Percentiles rank a stretch among this genome's conserved stretches.
phyloP scores from a whole-genome alignment of 2,888 invertebrate species.

The Dryobota labecula region DNA sequence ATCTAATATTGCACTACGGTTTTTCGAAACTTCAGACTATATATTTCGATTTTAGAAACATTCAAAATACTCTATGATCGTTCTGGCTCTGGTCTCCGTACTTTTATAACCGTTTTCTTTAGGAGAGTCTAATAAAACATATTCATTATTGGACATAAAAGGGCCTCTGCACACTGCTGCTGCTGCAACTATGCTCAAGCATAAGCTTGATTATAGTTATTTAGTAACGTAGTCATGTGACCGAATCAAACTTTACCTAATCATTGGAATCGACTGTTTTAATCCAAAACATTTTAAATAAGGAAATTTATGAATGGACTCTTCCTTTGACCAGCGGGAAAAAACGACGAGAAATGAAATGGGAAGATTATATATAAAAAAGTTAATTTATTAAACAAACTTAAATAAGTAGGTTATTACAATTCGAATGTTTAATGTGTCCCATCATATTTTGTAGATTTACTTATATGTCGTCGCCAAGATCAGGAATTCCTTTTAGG shows the following conservation, averaged over 20 bases:
- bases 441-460: constrained; percentile 4
- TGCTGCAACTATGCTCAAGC: too few species aligned
- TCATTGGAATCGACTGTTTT: background rate
- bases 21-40: background rate
- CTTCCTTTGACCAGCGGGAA: background rate
- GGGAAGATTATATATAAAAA: constrained; percentile 5
- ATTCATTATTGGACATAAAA: background rate
- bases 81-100: too few species aligned
- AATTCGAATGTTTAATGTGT: constrained; percentile 4
- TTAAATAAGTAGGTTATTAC: constrained; percentile 17
- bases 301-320: background rate
- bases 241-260: background rate
- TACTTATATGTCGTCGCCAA: constrained; percentile 79
- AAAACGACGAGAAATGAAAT: constrained; percentile 16
- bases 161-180: background rate
- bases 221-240: background rate
- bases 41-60: background rate
- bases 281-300: background rate
- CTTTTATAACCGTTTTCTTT: background rate
- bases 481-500: constrained; percentile 86
- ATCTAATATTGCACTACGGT: background rate
- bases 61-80: background rate
- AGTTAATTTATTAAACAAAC: constrained; percentile 37
- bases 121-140: background rate
- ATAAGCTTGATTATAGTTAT: background rate